Base-by-base conservation (phyloP, 2,888 invertebrate genomes). In the Ligdia adustata region DNA sequence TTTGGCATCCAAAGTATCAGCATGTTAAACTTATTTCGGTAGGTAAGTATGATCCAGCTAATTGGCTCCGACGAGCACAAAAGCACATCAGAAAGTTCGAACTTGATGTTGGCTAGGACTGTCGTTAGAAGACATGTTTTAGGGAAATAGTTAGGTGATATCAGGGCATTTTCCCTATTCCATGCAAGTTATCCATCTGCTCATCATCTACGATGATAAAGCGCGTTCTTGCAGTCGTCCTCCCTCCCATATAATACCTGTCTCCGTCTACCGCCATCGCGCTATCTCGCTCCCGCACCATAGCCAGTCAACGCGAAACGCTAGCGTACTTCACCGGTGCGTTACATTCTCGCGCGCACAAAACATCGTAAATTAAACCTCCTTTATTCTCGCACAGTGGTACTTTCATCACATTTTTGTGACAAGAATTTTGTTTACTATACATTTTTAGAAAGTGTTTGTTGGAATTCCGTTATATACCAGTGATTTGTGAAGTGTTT, bases 301-400 rank as follows among this genome's bases (percentile, higher is more conserved):
- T 71, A 72, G 69, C 86, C 87, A 90, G 89, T 89, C 73, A 72
- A 75, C 82, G 85, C 80, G 76, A 69, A 80, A 78, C 82, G 64
- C 58, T 77, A 69, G 79, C 75, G 73, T 75, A 66, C 69, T 59
- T 69, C 63, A 70, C 75, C 85, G 82, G 83, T 85, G 87, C 83
- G 72, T 69, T 55, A 56, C 48, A 57, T 49, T 60, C 61, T 63
- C 58, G 64, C 68, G 64, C 73, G 59, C 62, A 47, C 27, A n/a
- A 81, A 85, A 81, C 79, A 79, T 44, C 46, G 48, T 55, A 42
- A 52, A 49, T 49, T 22, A 39, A 76, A 80, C 79, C 75, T 75
- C n/a, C 66, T 73, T 77, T 38, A 32, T 42, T 42, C 32, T 32
- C 20, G 16, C 37, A 37, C 15, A 28, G 42, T 38, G 42, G 12